Evolutionary conservation across 2,113 vertebrate species (phyloP).

Genomic region (Cranoglanis bouderius): DNA sequence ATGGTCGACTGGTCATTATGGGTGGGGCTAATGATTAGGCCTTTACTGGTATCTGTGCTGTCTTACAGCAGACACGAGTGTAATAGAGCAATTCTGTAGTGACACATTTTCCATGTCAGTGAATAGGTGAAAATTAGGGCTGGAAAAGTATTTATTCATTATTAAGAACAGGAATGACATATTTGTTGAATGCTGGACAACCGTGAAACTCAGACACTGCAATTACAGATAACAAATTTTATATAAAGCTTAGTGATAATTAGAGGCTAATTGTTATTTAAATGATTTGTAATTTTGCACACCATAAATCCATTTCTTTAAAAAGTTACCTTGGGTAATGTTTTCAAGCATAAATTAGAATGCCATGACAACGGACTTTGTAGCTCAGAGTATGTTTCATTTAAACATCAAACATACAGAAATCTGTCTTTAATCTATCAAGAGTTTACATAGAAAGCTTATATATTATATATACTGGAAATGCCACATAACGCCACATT

Average conservation of each 20-base stretch:
- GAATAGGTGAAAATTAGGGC: conserved; percentile 17
- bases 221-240: not conserved
- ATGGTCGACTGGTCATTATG: conserved; percentile 53
- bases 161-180: not conserved
- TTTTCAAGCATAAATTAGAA: not conserved
- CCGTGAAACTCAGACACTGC: too few species aligned
- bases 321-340: not conserved
- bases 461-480: not conserved
- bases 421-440: not conserved
- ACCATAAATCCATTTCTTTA: not conserved
- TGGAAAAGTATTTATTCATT: conserved; percentile 12
- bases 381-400: not conserved
- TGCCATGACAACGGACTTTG: not conserved
- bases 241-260: not conserved
- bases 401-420: not conserved
- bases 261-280: not conserved
- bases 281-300: not conserved
- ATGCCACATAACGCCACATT: not conserved
- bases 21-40: conserved; percentile 56
- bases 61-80: conserved; percentile 1
- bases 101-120: not conserved
- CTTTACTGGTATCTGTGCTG: conserved; percentile 26
- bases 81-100: conserved; percentile 29
- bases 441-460: not conserved
- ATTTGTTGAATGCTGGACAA: not conserved